Conservation (phyloP, 1,140 invertebrate species). For the Tachypleus tridentatus region DNA sequence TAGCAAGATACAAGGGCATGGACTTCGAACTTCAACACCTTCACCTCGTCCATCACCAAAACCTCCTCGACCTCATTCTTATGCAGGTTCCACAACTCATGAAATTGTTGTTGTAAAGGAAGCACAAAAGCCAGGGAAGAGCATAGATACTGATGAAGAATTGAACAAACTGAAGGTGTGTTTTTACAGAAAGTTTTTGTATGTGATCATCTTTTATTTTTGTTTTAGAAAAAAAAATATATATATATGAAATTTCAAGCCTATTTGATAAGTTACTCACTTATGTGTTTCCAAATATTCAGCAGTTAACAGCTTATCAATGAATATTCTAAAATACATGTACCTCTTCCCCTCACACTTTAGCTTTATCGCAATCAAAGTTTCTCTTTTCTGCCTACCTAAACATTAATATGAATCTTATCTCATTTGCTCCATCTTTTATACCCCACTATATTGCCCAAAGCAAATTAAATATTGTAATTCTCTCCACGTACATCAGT, state of each 20-base stretch:
- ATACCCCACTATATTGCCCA: too few relatives aligned
- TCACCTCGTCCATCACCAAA: slow-evolving; percentile 17
- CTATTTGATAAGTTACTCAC: too few relatives aligned
- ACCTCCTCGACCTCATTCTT: slow-evolving; percentile 16
- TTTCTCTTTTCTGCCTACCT: too few relatives aligned
- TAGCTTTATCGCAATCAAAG: too few relatives aligned
- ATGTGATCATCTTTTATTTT: not conserved
- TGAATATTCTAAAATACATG: too few relatives aligned
- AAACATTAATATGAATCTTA: too few relatives aligned
- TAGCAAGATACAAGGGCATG: slow-evolving; percentile 17
- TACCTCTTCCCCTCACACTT: too few relatives aligned
- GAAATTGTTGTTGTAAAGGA: slow-evolving; percentile 73
- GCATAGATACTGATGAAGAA: slow-evolving; percentile 63
- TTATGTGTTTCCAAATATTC: too few relatives aligned
- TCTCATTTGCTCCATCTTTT: too few relatives aligned
- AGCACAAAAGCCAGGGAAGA: slow-evolving; percentile 42
- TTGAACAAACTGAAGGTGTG: slow-evolving; percentile 55
- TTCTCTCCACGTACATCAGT: too few relatives aligned
- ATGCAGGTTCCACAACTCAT: slow-evolving; percentile 25
- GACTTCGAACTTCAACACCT: slow-evolving; percentile 17
- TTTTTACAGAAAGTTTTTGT: slow-evolving; percentile 3
- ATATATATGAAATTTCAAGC: slow-evolving; percentile 4
- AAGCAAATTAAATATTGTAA: too few relatives aligned
- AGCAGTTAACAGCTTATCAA: too few relatives aligned
- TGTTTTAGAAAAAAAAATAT: not conserved